Evolutionary conservation across 2,113 vertebrate genomes (phyloP).

Genomic region (Neodon shergylaensis): DNA sequence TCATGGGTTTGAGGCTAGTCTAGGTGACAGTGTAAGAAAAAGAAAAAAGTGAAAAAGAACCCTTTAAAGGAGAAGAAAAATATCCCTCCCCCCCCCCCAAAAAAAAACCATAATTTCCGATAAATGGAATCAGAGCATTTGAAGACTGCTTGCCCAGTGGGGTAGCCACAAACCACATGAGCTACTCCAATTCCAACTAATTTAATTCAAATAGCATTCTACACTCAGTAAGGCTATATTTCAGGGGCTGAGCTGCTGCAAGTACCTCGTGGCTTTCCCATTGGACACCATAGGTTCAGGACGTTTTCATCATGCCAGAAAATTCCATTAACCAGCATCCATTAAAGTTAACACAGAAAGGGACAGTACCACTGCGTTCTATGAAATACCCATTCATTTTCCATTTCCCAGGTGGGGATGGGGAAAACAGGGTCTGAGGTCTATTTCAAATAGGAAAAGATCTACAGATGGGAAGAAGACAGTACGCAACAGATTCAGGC

Average conservation of each 20-base stretch:
- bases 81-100: rapidly evolving
- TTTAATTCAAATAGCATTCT: not conserved
- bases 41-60: not conserved
- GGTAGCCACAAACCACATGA: not conserved
- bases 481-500: not conserved
- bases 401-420: not conserved
- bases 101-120: not conserved
- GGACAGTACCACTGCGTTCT: not conserved
- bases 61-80: not conserved
- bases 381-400: not conserved
- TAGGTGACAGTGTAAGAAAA: not conserved
- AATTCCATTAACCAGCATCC: not conserved
- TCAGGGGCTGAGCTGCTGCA: not conserved
- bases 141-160: not conserved
- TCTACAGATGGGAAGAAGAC: not conserved
- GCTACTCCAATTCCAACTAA: not conserved
- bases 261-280: not conserved
- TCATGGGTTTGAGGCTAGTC: not conserved
- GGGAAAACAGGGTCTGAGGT: not conserved
- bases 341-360: not conserved
- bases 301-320: not conserved
- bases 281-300: not conserved
- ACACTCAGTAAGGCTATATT: not conserved
- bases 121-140: not conserved
- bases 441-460: not conserved